Base-by-base conservation (phyloP, 2,113 vertebrate genomes). In the Salminus brasiliensis region DNA sequence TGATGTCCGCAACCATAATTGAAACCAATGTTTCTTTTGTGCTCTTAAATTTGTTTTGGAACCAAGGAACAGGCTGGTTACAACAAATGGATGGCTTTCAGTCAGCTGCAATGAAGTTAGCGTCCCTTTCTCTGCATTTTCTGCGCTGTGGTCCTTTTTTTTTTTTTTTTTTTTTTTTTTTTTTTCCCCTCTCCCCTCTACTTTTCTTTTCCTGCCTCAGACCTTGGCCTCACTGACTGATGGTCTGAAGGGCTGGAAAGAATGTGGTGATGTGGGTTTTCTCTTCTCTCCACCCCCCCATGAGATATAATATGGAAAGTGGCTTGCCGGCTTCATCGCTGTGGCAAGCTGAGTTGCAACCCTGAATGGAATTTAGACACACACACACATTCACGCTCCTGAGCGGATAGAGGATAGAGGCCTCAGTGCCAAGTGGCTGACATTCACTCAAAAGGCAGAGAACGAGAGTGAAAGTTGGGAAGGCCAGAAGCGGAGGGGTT, bases 221-320 rank as follows among this genome's bases (percentile, higher is more conserved):
- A 29, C 63, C 15, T 62, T 13, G 27, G 72, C 47, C 47, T 16
- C 60, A 59, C 60, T 80, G 78, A 72, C 60, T 80, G 78, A 80
- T 80, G 71, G 60, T 30, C 53, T 76, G 43, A 72, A 69, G 68
- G 47, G 78, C 29, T 72, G 79, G 78, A 77, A 80, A 81, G 78
- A 77, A 84, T 80, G 78, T 72, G 32, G 25, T 15, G 53, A 70
- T 70, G 67, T 43, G 4, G 4, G 5, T 62, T 4, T 43, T 6
- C 52, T 8, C 21, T 30, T 36, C 27, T 47, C 16, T 59, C 16
- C 27, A 5, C 21, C 52, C 57, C 12, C 12, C 2, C 18, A 62
- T 45, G 81, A 45, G 66, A 52, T 66, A n/a, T 18, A 73, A 45
- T 45, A 57, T 70, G 29, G 55, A 62, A 78, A 78, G 34, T 10